Evolutionary conservation across 2,888 invertebrate species (phyloP).

Genomic region (Proisotoma minuta): DNA sequence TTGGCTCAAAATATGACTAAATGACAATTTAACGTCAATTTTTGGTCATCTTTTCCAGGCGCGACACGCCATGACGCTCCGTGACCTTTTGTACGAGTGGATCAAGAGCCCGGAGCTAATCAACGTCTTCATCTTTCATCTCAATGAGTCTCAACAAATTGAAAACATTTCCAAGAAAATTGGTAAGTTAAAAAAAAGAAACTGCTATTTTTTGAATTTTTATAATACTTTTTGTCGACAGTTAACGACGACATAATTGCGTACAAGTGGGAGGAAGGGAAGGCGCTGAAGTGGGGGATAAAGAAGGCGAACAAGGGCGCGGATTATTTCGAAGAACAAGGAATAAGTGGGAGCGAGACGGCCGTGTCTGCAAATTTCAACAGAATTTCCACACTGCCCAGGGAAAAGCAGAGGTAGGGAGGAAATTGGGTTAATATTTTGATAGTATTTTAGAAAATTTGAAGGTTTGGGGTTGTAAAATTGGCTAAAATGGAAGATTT

Average conservation of each 20-base stretch:
- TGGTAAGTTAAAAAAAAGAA: conserved; percentile 51
- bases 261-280: conserved; percentile 77
- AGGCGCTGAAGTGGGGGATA: conserved; percentile 68
- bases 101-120: conserved; percentile 21
- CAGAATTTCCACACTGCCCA: conserved; percentile 55
- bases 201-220: neutral
- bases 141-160: conserved; percentile 54
- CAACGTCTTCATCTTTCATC: conserved; percentile 19
- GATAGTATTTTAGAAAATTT: neutral
- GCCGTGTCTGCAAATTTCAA: conserved; percentile 73
- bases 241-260: conserved; percentile 67
- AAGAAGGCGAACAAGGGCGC: conserved; percentile 65
- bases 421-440: neutral
- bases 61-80: conserved; percentile 28
- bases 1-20: neutral
- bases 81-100: conserved; percentile 38
- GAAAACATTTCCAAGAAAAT: conserved; percentile 64
- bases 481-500: too few species aligned
- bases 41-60: conserved; percentile 19
- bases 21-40: neutral
- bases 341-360: conserved; percentile 64
- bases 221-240: neutral
- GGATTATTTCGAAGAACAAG: conserved; percentile 62
- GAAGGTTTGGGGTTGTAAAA: too few species aligned
- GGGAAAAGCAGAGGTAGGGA: neutral